Evolutionary conservation across 2,113 vertebrate genomes (phyloP), one percentile per base, ranked within the genome.

Genomic region (Sapajus apella): DNA sequence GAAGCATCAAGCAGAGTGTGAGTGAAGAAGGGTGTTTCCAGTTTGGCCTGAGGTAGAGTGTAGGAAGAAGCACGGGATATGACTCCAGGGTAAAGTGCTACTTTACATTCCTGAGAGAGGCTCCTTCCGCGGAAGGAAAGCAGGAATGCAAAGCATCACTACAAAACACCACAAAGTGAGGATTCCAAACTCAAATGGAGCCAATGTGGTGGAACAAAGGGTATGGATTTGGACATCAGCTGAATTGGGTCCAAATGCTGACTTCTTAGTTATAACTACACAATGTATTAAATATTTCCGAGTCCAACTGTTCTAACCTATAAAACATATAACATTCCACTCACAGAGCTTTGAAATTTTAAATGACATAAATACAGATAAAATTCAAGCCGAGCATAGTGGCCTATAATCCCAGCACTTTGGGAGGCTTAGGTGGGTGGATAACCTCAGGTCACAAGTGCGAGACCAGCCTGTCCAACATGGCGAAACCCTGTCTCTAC

Each of bases 171-270:
- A 32, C 21, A 12, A 87, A 73, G 8, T 16, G n/a, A 82, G 68
- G 58, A 6, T 7, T 37, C 25, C 45, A 64, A 68, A 50, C n/a
- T 8, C 52, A 77, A 35, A 76, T 1, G 17, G 61, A 72, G 1
- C 7, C 21, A 14, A 37, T 1, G 14, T 1, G 1, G 1, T 27
- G 8, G 37, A 23, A 7, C 0, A 2, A 21, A 43, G 17, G 13
- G 8, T 23, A 17, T 30, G 61, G 9, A 14, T 25, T 58, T 82
- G 2, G 7, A 66, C 5, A 4, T 55, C 77, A 88, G n/a, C 21
- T 66, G 25, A 8, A 25, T 10, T 12, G 6, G 3, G 55, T 75
- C 37, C 82, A 85, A 52, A 75, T 11, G 56, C 61, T 40, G 25
- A 43, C 27, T 76, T 23, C 25, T 32, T 90, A 17, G 21, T 37